phyloP scores from a whole-genome alignment of 2,797 vertebrate genomes.

The Spinus pinus region DNA sequence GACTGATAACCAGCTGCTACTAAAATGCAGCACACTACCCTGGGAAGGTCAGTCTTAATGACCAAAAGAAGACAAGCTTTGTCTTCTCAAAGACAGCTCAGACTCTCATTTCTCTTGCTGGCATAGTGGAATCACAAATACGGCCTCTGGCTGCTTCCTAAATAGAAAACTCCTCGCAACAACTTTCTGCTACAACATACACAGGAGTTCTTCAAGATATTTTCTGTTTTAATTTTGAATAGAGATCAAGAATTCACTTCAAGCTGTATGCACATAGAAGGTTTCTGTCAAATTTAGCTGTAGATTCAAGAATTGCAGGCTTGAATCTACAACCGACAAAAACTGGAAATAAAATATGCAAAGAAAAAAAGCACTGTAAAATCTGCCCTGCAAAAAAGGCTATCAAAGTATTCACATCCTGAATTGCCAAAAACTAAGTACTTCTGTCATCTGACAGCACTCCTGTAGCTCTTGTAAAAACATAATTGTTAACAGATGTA shows the following conservation, averaged over 20 bases:
- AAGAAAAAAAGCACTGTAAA: not conserved
- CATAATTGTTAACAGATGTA: conserved; percentile 18
- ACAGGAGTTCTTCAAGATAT: not conserved
- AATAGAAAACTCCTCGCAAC: not conserved
- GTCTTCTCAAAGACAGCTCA: not conserved
- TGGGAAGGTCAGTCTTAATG: not conserved
- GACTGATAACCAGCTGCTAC: not conserved
- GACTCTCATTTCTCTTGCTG: not conserved
- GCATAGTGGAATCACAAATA: not conserved
- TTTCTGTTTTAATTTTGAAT: not conserved
- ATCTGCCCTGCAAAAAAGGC: not conserved
- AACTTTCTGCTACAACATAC: not conserved
- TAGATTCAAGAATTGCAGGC: not conserved
- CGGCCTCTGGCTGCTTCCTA: not conserved
- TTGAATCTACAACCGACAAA: not conserved
- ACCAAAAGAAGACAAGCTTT: not conserved
- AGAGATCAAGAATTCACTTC: not conserved
- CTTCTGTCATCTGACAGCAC: conserved; percentile 3
- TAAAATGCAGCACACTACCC: not conserved
- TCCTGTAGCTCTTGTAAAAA: not conserved
- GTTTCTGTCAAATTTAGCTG: not conserved
- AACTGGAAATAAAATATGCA: not conserved
- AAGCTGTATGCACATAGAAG: not conserved
- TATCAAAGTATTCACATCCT: not conserved
- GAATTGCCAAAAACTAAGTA: not conserved